Evolutionary conservation across 2,888 invertebrate genomes (phyloP), one percentile per base, ranked within the genome.

Genomic region (Lottia gigantea): DNA sequence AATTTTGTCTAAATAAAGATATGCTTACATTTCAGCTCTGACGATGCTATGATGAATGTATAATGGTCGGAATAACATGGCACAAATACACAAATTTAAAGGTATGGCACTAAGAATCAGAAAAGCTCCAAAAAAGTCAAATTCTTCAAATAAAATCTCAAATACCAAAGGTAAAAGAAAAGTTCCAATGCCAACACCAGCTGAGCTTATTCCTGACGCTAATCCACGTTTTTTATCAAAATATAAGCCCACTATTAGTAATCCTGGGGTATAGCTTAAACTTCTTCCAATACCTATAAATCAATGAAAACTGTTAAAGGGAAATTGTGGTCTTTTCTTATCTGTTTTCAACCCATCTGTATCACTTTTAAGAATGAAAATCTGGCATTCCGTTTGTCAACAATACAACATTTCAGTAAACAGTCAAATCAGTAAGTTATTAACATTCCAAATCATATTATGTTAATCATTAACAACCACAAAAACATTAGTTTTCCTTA

Each of bases 141-240:
- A 82, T 15, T 73, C 64, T 11, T 74, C 76, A 67, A 84, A 80
- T 3, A 80, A 31, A 1, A 71, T 67, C 55, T 83, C 80, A 19
- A 81, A 68, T 1, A 81, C 26, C 0, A 80, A 78, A 0, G 83
- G 82, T 8, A 82, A 70, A 1, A 77, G n/a, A 70, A 83, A 82
- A 64, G 81, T 78, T 12, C 84, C 83, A 1, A 81, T 65, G 2
- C 83, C 83, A 49, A 85, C 83, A 12, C 85, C 85, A 16, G 82
- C 77, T 0, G 83, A 79, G 0, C 79, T 70, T 8, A 83, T 46
- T 23, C 83, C 83, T 8, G 79, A 76, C 15, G 81, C 82, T n/a
- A 80, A 67, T 3, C 83, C 82, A n/a, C 80, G 71, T 8, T 75
- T 73, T 55, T 81, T 82, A 73, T 83, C 77, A 67, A 85, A 83